Base-by-base conservation (phyloP, 1,140 invertebrate genomes). In the Antheraea pernyi region DNA sequence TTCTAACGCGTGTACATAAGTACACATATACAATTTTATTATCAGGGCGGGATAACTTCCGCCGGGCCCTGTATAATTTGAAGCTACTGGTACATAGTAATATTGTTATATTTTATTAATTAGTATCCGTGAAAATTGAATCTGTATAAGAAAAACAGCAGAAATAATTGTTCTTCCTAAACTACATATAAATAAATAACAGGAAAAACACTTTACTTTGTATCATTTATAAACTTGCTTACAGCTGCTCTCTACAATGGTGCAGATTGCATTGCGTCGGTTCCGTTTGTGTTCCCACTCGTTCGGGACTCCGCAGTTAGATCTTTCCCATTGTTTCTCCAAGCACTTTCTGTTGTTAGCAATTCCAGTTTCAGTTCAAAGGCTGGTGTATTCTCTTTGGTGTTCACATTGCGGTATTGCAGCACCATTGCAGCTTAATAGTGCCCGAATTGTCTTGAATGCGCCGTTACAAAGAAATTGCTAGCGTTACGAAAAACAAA, bases 301-400 rank as follows among this genome's bases (percentile, higher is more conserved):
- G 68, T 30, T 62, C 48, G 76, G 69, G 76, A 72, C 68, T 74
- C 77, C 68, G 74, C 82, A 81, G 84, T 82, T 84, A 82, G 79
- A 82, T 66, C 71, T 66, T 70, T 61, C 66, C 75, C 72, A 77
- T 83, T 82, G 82, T 85, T 81, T 70, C 76, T 76, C 69, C 22
- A 75, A 80, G 75, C 74, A 77, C 75, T 79, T 79, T 82, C 70
- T 76, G 74, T 65, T 77, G 74, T 65, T 77, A 72, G 68, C 75
- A 78, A 81, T 82, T 82, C 64, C 68, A 81, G 74, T 82, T 77
- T 76, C 71, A 71, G 72, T 77, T 69, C 72, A 64, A 65, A 46
- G 71, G 70, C 69, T 74, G 37, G 60, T 63, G 69, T 69, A 74
- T 74, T 74, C 72, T 65, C 69, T 74, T 74, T 74, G 66, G 69